Evolutionary conservation across 1,140 invertebrate species (phyloP).

Genomic region (Portunus trituberculatus): DNA sequence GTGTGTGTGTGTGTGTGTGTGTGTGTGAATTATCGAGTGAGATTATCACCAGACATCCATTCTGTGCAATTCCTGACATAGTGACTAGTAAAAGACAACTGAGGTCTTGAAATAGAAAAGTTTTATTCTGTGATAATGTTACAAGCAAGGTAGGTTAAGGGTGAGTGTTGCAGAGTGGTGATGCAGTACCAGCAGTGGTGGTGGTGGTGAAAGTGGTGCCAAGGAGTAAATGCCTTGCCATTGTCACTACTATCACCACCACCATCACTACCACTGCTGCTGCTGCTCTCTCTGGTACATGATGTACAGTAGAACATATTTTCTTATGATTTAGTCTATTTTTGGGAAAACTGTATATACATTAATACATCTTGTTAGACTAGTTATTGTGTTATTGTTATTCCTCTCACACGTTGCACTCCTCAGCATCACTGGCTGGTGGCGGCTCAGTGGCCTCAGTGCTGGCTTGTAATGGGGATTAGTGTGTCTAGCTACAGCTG

Average conservation of each 20-base stretch:
- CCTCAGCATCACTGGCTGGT: not conserved
- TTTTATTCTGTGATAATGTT: conserved; percentile 24
- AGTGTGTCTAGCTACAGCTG: no score
- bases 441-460: no score
- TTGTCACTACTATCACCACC: no score
- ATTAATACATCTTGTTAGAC: not conserved
- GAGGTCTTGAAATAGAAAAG: not conserved
- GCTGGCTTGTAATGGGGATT: no score
- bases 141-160: not conserved
- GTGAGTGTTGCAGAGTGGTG: not conserved
- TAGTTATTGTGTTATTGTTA: not conserved
- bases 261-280: not conserved
- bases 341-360: not conserved
- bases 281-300: not conserved
- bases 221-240: not conserved
- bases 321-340: not conserved
- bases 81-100: not conserved
- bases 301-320: not conserved
- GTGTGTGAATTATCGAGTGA: not conserved
- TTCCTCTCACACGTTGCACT: not conserved
- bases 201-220: not conserved
- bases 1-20: conserved; percentile 20
- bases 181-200: not conserved
- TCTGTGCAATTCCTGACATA: not conserved
- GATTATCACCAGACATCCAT: not conserved